Conservation (phyloP, 2,113 vertebrate genomes). For the Cepphus grylle region DNA sequence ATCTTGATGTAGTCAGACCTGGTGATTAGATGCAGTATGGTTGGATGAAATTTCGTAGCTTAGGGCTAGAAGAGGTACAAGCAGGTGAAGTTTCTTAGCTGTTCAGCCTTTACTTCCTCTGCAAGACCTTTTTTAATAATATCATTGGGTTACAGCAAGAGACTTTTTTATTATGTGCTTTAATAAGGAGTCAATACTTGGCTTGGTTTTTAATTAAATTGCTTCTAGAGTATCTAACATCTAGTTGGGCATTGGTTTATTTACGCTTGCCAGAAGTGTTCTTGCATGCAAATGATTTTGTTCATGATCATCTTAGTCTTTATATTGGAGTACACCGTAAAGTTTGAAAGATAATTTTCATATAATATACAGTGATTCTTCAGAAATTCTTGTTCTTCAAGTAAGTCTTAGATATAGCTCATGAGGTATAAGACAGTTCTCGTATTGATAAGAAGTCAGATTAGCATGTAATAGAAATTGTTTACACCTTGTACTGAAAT, state of each 20-base stretch:
- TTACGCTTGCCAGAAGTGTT: background rate
- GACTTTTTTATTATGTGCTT: background rate
- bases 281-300: background rate
- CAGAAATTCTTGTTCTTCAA: background rate
- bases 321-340: accelerated
- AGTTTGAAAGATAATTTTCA: background rate
- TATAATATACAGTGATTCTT: background rate
- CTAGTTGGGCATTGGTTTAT: background rate
- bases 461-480: background rate
- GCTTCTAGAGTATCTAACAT: background rate
- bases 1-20: background rate
- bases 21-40: background rate
- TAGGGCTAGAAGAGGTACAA: background rate
- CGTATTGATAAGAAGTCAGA: background rate
- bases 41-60: background rate
- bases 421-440: background rate
- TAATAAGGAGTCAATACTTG: background rate
- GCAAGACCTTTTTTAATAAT: background rate
- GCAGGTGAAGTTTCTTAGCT: background rate
- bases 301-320: background rate
- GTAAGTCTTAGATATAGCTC: background rate
- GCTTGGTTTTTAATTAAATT: background rate
- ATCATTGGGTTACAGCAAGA: background rate
- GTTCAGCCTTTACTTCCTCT: background rate
- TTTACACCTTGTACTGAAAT: background rate